Base-by-base conservation (phyloP, 2,888 invertebrate species). In the Melieria crassipennis region DNA sequence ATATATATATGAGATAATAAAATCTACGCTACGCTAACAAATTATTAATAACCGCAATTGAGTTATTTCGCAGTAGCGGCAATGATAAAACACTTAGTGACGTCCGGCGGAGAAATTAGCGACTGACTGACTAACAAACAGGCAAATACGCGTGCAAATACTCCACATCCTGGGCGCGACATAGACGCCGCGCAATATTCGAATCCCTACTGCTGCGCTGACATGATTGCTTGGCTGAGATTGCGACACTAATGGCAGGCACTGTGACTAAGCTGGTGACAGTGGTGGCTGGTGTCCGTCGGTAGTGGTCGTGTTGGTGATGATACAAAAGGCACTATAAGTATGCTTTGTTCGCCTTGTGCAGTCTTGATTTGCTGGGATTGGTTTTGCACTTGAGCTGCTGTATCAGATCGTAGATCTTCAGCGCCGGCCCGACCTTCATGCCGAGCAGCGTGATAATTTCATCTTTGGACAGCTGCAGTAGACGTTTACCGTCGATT, bases 361-460 rank as follows among this genome's bases (percentile, higher is more conserved):
- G 80, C 76, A 84, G 79, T 78, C 86, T 81, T 72, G 86, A 85
- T 77, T 84, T 86, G 76, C 84, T 82, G 72, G 87, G 86, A 78
- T 87, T 86, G 4, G 85, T 76, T 76, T 94, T 94, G 86, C 92
- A 92, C 88, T 95, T 96, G 67, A 97, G 89, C 84, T 96, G 95
- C 82, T 96, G 94, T 83, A 98, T 94, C 77, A 98, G 90, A 88
- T 97, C 96, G 83, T 91, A 94, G 80, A 98, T 96, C 89, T 97
- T 97, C 73, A 98, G 87, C 16, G 97, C 96, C 7, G 97, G 97
- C 2, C 97, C 97, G 72, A 98, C 96, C 89, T 97, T 97, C 91
- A 95, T 96, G 78, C 95, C 94, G 43, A 96, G 92, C 75, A 96
- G 88, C 80, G 93, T 93, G 79, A 97, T 92, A 75, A 98, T 94